phyloP scores from a whole-genome alignment of 2,888 invertebrate genomes.

The Cyclophora punctaria region DNA sequence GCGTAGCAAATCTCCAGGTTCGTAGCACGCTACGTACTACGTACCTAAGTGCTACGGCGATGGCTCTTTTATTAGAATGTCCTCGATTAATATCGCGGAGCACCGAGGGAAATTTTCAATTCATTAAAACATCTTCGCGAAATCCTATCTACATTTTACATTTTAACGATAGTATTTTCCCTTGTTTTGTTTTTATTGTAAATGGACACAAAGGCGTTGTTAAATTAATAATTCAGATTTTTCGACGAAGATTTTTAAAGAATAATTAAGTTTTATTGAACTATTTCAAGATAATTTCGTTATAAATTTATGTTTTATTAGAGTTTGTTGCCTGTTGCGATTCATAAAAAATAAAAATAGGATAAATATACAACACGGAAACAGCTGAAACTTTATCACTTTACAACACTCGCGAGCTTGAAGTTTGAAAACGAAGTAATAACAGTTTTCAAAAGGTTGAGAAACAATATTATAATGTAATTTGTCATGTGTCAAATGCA shows the following conservation, averaged over 20 bases:
- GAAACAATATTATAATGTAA: slow-evolving; percentile 58
- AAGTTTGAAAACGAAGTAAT: slow-evolving; percentile 43
- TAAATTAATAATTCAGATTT: too few species aligned
- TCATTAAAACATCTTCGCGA: background rate
- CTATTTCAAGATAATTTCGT: too few species aligned
- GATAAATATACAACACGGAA: too few species aligned
- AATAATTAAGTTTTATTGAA: too few species aligned
- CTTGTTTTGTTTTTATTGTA: too few species aligned
- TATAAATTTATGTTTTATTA: too few species aligned
- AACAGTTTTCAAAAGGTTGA: slow-evolving; percentile 34
- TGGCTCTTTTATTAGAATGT: background rate
- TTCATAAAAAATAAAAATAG: too few species aligned
- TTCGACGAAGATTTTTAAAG: too few species aligned
- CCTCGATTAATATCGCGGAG: background rate
- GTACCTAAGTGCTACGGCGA: background rate
- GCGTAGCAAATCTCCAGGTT: slow-evolving; percentile 3
- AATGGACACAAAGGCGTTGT: too few species aligned
- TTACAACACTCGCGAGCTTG: slow-evolving; percentile 27
- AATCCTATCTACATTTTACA: background rate
- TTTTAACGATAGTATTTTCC: too few species aligned
- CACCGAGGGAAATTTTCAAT: slow-evolving; percentile 1
- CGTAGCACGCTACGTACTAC: slow-evolving; percentile 3
- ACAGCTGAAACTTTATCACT: slow-evolving; percentile 30
- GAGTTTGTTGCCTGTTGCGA: too few species aligned
- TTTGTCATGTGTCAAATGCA: slow-evolving; percentile 47